These are phyloP conservation scores for Hydrolagus colliei DNA, from an alignment of 2,797 vertebrate genomes.

Conservation along the genomic window DNA sequence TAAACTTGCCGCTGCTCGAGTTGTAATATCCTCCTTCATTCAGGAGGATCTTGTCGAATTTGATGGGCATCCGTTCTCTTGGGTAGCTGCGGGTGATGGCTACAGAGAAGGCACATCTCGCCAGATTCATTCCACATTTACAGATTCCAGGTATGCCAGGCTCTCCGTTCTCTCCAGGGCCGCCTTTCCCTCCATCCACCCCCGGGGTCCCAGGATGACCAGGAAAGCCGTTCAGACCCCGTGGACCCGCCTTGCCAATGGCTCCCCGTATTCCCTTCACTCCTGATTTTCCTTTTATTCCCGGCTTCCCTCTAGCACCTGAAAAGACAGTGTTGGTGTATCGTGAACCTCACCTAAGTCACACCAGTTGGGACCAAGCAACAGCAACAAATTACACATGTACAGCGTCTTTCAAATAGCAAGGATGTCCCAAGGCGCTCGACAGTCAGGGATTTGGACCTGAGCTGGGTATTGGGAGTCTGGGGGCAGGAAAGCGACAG, in stretches of 20 bases:
- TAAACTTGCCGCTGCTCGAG: conserved; percentile 78
- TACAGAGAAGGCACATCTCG: conserved; percentile 86
- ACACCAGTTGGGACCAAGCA: too few species aligned
- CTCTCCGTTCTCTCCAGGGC: conserved; percentile 65
- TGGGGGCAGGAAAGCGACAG: too few species aligned
- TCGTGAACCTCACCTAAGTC: not conserved
- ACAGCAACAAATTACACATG: too few species aligned
- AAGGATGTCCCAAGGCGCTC: too few species aligned
- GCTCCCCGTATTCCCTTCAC: conserved; percentile 74
- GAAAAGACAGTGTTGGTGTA: conserved; percentile 34
- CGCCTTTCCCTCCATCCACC: conserved; percentile 66
- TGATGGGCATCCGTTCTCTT: conserved; percentile 80
- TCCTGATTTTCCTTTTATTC: conserved; percentile 78
- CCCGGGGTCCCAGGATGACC: conserved; percentile 67
- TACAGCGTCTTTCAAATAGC: too few species aligned
- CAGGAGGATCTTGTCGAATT: conserved; percentile 85
- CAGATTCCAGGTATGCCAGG: conserved; percentile 73
- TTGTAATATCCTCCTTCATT: conserved; percentile 91
- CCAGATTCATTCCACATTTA: conserved; percentile 59
- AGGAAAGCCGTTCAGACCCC: conserved; percentile 70
- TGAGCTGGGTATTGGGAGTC: too few species aligned
- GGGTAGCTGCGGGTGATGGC: conserved; percentile 91
- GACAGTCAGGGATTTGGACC: too few species aligned
- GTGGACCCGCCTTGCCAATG: conserved; percentile 77
- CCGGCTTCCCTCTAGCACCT: conserved; percentile 77